phyloP scores from a whole-genome alignment of 2,888 invertebrate genomes.

The Agrotis puta region DNA sequence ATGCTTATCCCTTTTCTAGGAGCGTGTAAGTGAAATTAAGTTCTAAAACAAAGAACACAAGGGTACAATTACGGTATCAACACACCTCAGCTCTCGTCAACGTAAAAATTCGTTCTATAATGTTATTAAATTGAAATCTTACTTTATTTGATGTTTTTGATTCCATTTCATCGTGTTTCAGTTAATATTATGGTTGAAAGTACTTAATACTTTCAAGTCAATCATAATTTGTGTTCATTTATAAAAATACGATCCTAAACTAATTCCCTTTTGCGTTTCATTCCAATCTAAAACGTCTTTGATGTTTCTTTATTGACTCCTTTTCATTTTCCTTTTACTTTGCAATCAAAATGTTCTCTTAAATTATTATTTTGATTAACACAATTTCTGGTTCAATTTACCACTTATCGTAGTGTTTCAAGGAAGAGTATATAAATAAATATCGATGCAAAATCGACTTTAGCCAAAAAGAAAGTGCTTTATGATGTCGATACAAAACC shows the following conservation, averaged over 20 bases:
- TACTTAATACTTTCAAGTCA: constrained; percentile 7
- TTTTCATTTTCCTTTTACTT: constrained; percentile 1
- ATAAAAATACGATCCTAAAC: not conserved
- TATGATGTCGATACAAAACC: too few relatives aligned
- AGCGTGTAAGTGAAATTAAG: constrained; percentile 12
- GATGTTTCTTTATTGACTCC: constrained; percentile 12
- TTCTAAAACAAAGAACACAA: constrained; percentile 4
- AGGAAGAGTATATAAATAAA: not conserved
- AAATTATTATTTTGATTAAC: not conserved
- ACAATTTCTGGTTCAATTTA: not conserved
- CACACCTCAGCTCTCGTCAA: constrained; percentile 51
- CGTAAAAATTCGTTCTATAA: constrained; percentile 6
- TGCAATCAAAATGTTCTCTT: not conserved
- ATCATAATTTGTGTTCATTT: constrained; percentile 38
- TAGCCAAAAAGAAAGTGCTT: too few relatives aligned
- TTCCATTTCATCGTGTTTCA: constrained; percentile 22
- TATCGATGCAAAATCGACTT: too few relatives aligned
- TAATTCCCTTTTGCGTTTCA: constrained; percentile 5
- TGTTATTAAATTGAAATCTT: constrained; percentile 13
- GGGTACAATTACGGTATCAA: constrained; percentile 30
- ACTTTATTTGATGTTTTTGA: constrained; percentile 19
- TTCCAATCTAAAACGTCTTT: constrained; percentile 10
- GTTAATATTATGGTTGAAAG: constrained; percentile 23
- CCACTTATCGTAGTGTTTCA: not conserved
- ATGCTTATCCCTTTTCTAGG: constrained; percentile 18